Base-by-base conservation (phyloP, 2,888 invertebrate species). In the Aspidapion aeneum region DNA sequence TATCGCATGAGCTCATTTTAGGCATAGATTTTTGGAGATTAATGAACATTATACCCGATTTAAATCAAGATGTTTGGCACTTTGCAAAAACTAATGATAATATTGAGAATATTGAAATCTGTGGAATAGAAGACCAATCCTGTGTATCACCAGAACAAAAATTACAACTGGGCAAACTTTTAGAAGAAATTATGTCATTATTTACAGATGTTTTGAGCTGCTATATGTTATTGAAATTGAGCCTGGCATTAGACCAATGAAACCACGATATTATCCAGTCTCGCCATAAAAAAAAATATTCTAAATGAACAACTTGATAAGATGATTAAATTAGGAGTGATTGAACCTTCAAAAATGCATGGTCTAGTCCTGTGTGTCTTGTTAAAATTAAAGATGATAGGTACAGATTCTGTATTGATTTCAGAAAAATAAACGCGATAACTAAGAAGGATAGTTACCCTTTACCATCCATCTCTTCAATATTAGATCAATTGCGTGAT, bases 381-480 rank as follows among this genome's bases (percentile, higher is more conserved):
- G 58, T 60, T 2, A 55, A 49, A 54, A 65, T 62, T 19, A 48
- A 18, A 19, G 62, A 63, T 58, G 52, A 19, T 35, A 21, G 55
- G 2, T 62, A 62, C 21, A n/a, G 62, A 18, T 62, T 65, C 55
- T 65, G 62, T 54, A 48, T 59, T 0, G 62, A 62, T 18, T 62
- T 60, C 19, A 35, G 62, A n/a, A 49, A 56, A 54, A 55, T 62
- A 1, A 65, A 65, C 19, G 35, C 16, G 7, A 57, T 62, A 7
- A 65, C 56, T 17, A 35, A 50, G 20, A 59, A 65, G 17, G 60
- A 65, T 48, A 62, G 62, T 1, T 62, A 62, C 7, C 64, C 64
- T 17, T 16, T 62, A 7, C 59, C 60, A 9, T 65, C 56, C 57
- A 57, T 62, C 20, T 64, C 62, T 1, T 18, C 62, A 12, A 65